phyloP scores from a whole-genome alignment of 2,888 invertebrate species.

The Smittia sp. region DNA sequence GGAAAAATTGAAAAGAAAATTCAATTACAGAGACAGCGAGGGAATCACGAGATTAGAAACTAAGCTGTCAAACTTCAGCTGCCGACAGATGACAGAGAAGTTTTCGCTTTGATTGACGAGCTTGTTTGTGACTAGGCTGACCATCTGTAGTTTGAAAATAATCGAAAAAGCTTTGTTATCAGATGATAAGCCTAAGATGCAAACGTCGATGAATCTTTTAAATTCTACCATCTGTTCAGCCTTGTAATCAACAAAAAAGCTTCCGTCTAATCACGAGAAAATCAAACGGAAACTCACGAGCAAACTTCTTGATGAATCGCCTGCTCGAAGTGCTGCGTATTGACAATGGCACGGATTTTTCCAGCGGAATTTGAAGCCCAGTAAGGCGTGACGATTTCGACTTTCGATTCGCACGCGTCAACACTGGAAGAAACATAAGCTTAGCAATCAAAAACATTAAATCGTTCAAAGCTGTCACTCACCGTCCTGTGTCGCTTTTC shows the following conservation, averaged over 20 bases:
- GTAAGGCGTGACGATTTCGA: slow-evolving; percentile 89
- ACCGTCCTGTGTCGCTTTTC: slow-evolving; percentile 47
- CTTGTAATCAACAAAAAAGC: no score
- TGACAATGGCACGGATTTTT: slow-evolving; percentile 86
- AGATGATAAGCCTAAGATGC: no score
- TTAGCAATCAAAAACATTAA: background rate
- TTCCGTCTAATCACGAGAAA: no score
- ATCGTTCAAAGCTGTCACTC: slow-evolving; percentile 33
- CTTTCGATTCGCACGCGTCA: slow-evolving; percentile 87
- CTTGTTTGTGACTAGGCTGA: no score
- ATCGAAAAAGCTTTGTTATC: no score
- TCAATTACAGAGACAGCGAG: background rate
- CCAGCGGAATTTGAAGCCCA: slow-evolving; percentile 93
- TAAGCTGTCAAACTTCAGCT: background rate
- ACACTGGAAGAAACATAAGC: slow-evolving; percentile 56
- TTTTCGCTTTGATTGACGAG: no score
- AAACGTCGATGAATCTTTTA: no score
- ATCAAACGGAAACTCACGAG: slow-evolving; percentile 78
- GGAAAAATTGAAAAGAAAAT: background rate
- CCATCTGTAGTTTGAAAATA: no score
- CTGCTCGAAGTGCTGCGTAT: slow-evolving; percentile 92
- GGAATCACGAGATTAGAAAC: background rate
- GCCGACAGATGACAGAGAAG: no score
- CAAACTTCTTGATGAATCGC: slow-evolving; percentile 94
- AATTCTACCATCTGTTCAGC: no score